phyloP scores from a whole-genome alignment of 2,797 vertebrate genomes.

The Tauraco hartlaubi region DNA sequence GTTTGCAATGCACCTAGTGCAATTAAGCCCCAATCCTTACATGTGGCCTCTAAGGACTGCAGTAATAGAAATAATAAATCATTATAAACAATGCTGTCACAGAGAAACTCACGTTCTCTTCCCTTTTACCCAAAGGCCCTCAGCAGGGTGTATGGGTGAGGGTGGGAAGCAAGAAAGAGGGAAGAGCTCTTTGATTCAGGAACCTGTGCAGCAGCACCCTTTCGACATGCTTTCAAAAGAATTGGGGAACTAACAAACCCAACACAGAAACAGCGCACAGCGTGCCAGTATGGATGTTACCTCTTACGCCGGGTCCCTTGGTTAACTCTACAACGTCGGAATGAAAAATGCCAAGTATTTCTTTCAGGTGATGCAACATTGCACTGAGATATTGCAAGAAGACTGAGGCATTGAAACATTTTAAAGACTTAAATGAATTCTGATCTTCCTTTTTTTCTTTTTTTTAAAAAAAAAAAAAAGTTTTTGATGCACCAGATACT shows the following conservation, averaged over 20 bases:
- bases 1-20: background rate
- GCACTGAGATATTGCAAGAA: background rate
- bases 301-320: background rate
- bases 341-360: background rate
- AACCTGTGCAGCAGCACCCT: background rate
- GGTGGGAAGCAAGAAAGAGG: background rate
- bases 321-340: background rate
- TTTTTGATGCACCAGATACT: background rate
- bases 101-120: background rate
- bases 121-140: background rate
- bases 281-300: accelerated
- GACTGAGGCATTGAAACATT: background rate
- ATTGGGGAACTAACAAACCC: background rate
- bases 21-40: background rate
- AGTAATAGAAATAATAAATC: conserved; percentile 49
- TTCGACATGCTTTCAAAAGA: background rate
- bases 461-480: too few relatives aligned
- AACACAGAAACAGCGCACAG: background rate
- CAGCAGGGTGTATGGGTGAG: background rate
- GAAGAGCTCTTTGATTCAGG: background rate
- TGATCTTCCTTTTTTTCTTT: background rate
- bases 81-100: conserved; percentile 35
- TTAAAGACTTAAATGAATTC: background rate
- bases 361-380: background rate
- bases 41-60: background rate